Conservation (phyloP, 2,113 vertebrate genomes). For the Mirounga angustirostris region DNA sequence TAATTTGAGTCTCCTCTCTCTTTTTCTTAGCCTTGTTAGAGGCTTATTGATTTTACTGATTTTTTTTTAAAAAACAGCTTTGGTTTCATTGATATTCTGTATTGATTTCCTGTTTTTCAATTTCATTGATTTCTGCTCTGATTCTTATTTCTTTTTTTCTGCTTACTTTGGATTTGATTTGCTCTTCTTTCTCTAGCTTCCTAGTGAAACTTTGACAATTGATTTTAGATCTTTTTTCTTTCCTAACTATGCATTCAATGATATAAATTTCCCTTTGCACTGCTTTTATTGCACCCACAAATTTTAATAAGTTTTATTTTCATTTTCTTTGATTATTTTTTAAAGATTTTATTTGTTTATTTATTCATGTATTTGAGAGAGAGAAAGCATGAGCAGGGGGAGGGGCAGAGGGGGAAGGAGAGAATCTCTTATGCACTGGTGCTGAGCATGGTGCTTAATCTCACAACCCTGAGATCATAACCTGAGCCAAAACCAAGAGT, state of each 20-base stretch:
- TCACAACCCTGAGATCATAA: not conserved
- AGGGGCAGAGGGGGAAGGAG: not conserved
- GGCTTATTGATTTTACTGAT: not conserved
- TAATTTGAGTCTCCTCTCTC: not conserved
- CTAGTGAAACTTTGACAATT: not conserved
- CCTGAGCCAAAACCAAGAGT: not conserved
- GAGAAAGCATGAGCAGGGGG: not conserved
- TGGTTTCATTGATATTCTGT: not conserved
- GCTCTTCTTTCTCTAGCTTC: not conserved
- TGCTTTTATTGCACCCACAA: not conserved
- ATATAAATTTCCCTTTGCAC: not conserved
- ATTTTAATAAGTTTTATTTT: not conserved
- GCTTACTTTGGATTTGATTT: not conserved
- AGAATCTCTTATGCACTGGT: not conserved
- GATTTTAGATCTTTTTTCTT: not conserved
- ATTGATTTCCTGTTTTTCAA: not conserved
- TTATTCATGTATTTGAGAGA: not conserved
- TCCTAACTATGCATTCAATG: not conserved
- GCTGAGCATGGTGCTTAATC: not conserved
- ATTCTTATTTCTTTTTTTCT: not conserved
- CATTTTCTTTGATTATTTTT: not conserved
- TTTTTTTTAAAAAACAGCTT: not conserved
- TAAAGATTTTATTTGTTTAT: not conserved
- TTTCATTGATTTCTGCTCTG: not conserved
- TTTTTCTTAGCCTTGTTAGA: not conserved